Conservation (phyloP, 2,797 vertebrate genomes). For the Sebastes taczanowskii region DNA sequence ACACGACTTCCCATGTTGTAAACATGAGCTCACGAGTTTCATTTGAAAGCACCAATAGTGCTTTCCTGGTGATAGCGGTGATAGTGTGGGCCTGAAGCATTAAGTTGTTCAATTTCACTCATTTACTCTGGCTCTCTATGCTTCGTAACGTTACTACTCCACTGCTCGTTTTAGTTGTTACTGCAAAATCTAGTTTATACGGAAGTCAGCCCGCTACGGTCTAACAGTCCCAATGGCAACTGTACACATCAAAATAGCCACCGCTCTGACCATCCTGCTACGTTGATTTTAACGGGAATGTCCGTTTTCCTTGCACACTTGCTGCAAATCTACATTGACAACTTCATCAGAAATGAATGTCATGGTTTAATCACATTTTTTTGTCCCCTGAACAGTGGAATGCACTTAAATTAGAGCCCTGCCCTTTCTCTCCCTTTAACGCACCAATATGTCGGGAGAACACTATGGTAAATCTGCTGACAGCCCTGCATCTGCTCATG, state of each 20-base stretch:
- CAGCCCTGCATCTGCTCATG: not conserved
- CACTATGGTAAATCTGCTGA: conserved; percentile 18
- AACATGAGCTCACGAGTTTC: too few species aligned
- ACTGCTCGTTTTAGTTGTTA: too few species aligned
- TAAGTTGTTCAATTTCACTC: not conserved
- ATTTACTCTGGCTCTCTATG: too few species aligned
- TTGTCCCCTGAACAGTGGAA: not conserved
- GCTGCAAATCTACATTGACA: not conserved
- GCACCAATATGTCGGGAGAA: not conserved
- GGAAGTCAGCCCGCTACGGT: too few species aligned
- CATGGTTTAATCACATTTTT: not conserved
- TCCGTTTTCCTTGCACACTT: too few species aligned
- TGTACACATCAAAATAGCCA: too few species aligned
- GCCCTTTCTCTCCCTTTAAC: conserved; percentile 9
- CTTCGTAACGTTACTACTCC: too few species aligned
- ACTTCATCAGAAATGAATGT: not conserved
- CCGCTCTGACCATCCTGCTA: too few species aligned
- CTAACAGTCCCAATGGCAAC: too few species aligned
- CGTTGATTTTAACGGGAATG: too few species aligned
- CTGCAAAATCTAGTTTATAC: too few species aligned
- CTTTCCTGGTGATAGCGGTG: not conserved
- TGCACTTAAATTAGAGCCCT: not conserved
- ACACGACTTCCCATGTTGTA: too few species aligned
- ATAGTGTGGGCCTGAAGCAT: not conserved
- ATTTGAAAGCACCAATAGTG: not conserved